Evolutionary conservation across 2,113 vertebrate genomes (phyloP), one percentile per base, ranked within the genome.

Genomic region (Micronisus gabar): DNA sequence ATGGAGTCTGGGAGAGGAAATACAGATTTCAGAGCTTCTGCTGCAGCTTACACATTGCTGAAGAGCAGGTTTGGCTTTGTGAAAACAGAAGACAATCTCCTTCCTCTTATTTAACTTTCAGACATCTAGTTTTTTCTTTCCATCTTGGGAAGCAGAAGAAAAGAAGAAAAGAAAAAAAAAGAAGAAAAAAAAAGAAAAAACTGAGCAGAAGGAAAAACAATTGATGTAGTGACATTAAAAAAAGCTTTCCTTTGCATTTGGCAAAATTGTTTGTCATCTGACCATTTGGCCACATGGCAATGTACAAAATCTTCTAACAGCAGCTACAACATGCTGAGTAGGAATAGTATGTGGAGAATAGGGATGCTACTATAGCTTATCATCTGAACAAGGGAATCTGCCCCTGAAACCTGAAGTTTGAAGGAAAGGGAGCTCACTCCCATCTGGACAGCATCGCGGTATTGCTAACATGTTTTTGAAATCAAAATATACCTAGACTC

Each of bases 361-460:
- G 29, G 10, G 15, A 26, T 81, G 21, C 17, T 27, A 36, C 15
- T 34, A 3, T 10, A 75, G 18, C 15, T 81, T 23, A 40, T 40
- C 16, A 58, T 13, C 18, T 62, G 17, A 81, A 19, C 22, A 78
- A 82, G 17, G 29, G 21, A 47, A 73, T 66, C 29, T 73, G 13
- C 9, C 41, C 18, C 15, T 36, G 29, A 56, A 78, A 74, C 11
- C 19, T 41, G 30, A 71, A 85, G 11, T 66, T 17, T 50, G 21
- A 81, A 56, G 25, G 43, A 52, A 1, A n/a, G 23, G 20, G 7
- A 48, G 17, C 22, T n/a, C 7, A 6, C 21, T 73, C 6, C 11
- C 16, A 55, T 45, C 23, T 25, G 45, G 36, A 63, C 15, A 67
- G 47, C 22, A 36, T 34, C 0, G 0, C 1, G 1, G 8, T n/a